A percentile compares a stretch with the other conserved stretches of the same genome.
These are phyloP conservation scores for Falco punctatus DNA, from an alignment of 2,113 vertebrate genomes.

Conservation along the genomic window DNA sequence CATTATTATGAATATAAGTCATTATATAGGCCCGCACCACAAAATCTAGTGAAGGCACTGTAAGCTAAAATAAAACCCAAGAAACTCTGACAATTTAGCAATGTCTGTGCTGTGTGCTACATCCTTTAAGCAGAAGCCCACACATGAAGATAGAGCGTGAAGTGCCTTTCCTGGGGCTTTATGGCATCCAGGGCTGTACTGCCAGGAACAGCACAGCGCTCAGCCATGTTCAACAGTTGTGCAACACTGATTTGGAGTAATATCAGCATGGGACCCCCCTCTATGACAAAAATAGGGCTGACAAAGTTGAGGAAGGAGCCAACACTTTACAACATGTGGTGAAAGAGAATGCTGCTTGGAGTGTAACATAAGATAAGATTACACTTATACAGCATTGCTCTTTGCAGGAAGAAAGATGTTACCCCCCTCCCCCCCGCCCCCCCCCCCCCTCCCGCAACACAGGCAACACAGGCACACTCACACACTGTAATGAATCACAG, in stretches of 20 bases:
- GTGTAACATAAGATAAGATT: neutral
- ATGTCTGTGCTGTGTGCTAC: neutral
- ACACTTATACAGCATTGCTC: neutral
- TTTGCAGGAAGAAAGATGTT: slow-evolving; percentile 2
- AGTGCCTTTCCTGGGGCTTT: neutral
- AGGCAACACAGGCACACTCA: neutral
- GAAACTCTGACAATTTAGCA: neutral
- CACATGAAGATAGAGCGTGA: neutral
- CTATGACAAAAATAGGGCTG: slow-evolving; percentile 23
- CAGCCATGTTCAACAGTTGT: slow-evolving; percentile 7
- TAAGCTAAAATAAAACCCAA: neutral
- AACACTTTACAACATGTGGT: neutral
- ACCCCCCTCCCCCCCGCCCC: neutral
- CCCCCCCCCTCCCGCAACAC: neutral
- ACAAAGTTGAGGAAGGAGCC: slow-evolving; percentile 4
- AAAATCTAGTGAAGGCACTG: neutral
- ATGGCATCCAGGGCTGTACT: neutral
- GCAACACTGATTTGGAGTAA: slow-evolving; percentile 1
- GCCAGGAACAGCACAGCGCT: neutral
- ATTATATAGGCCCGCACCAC: neutral
- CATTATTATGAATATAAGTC: neutral
- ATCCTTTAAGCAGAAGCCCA: neutral
- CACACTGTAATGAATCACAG: slow-evolving; percentile 14
- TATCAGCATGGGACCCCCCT: neutral
- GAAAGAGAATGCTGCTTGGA: neutral